Evolutionary conservation across 2,113 vertebrate species (phyloP).

Genomic region (Cercopithecus mona): DNA sequence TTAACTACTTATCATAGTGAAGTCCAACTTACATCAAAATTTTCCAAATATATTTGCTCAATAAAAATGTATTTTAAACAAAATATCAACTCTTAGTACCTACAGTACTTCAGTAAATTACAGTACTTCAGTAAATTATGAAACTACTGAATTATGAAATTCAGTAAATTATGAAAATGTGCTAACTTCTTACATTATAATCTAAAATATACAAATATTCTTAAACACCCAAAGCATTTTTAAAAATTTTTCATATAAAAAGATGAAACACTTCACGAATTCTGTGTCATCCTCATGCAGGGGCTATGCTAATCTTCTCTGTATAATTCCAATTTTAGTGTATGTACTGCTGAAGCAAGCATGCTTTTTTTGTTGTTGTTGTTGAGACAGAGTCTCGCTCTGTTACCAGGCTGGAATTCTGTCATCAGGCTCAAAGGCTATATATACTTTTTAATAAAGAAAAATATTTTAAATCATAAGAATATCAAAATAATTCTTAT

Average conservation of each 20-base stretch:
- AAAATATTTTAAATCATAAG: conserved; percentile 23
- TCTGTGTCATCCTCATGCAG: too few species aligned
- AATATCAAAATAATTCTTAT: neutral
- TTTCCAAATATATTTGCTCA: neutral
- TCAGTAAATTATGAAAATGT: neutral
- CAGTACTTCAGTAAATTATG: too few species aligned
- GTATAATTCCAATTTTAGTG: too few species aligned
- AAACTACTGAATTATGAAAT: too few species aligned
- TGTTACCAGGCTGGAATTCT: too few species aligned
- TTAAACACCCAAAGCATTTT: conserved; percentile 36
- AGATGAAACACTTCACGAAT: too few species aligned
- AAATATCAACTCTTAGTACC: neutral
- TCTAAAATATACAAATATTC: neutral
- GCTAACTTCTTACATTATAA: neutral
- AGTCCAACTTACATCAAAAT: neutral
- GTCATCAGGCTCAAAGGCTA: neutral
- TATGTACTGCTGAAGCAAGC: too few species aligned
- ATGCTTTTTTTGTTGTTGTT: too few species aligned
- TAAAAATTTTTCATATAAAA: too few species aligned
- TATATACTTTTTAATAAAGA: neutral
- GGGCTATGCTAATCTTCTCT: too few species aligned
- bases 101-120: neutral
- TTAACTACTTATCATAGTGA: neutral
- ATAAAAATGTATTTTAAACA: conserved; percentile 15
- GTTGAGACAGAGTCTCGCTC: too few species aligned